phyloP scores from a whole-genome alignment of 2,113 vertebrate species.

The Delphinapterus leucas region DNA sequence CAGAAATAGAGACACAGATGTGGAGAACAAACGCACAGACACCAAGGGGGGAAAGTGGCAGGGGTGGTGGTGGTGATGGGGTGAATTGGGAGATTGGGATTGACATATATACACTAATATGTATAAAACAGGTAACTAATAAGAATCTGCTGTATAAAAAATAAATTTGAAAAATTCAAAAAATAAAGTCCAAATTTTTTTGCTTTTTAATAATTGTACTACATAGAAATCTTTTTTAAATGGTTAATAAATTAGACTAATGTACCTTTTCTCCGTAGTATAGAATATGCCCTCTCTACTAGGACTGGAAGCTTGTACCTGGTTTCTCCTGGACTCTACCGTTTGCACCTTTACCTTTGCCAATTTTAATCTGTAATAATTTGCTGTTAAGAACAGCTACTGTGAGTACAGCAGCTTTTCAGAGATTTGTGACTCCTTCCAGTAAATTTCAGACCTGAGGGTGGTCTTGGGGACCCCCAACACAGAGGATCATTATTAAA shows the following conservation, averaged over 20 bases:
- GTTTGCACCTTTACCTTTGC: neutral
- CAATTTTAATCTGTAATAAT: neutral
- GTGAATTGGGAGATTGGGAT: too few species aligned
- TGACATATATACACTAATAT: too few species aligned
- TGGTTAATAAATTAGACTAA: neutral
- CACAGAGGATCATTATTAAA: neutral
- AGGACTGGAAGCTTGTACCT: neutral
- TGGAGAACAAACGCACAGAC: too few species aligned
- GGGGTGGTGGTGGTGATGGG: too few species aligned
- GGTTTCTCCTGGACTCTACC: neutral
- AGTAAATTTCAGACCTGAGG: neutral
- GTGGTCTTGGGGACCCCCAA: neutral
- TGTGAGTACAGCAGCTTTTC: neutral
- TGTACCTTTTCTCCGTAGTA: neutral
- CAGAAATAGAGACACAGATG: too few species aligned
- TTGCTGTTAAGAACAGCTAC: neutral
- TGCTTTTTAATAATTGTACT: neutral
- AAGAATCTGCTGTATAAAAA: too few species aligned
- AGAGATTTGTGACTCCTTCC: neutral
- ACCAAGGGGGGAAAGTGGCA: too few species aligned
- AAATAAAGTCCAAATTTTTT: neutral
- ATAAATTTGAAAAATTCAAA: too few species aligned
- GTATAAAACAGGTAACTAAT: too few species aligned
- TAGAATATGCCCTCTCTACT: neutral
- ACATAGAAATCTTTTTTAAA: neutral